Conservation (phyloP, 2,797 vertebrate genomes). For the Tenualosa thibaudeaui region DNA sequence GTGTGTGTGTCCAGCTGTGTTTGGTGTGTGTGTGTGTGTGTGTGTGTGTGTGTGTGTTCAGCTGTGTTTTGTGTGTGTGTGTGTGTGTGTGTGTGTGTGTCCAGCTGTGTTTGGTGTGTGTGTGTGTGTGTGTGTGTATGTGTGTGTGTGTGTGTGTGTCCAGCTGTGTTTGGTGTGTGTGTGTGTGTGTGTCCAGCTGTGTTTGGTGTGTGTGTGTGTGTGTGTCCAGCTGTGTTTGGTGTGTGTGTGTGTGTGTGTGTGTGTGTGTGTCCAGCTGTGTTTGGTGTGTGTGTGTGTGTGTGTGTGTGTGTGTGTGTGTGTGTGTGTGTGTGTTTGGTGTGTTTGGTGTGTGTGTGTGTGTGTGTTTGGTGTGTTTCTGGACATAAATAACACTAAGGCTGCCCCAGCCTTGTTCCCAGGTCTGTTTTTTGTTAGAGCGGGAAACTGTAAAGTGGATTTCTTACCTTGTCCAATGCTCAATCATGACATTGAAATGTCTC, state of each 20-base stretch:
- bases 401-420: slow-evolving; percentile 1
- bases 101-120: not conserved
- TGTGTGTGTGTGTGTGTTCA: too few species aligned
- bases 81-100: not conserved
- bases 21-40: too few species aligned
- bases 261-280: not conserved
- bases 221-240: too few species aligned
- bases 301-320: not conserved
- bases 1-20: too few species aligned
- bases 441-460: not conserved
- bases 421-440: slow-evolving; percentile 22
- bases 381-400: slow-evolving; percentile 3
- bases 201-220: too few species aligned
- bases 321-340: too few species aligned
- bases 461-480: not conserved
- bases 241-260: not conserved
- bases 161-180: slow-evolving; percentile 18
- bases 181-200: too few species aligned
- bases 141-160: not conserved
- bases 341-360: too few species aligned
- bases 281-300: slow-evolving; percentile 5
- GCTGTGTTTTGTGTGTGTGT: too few species aligned
- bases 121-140: slow-evolving; percentile 6
- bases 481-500: slow-evolving; percentile 28
- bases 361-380: slow-evolving; percentile 17